phyloP scores from a whole-genome alignment of 1,140 invertebrate species.

The Magallana gigas region DNA sequence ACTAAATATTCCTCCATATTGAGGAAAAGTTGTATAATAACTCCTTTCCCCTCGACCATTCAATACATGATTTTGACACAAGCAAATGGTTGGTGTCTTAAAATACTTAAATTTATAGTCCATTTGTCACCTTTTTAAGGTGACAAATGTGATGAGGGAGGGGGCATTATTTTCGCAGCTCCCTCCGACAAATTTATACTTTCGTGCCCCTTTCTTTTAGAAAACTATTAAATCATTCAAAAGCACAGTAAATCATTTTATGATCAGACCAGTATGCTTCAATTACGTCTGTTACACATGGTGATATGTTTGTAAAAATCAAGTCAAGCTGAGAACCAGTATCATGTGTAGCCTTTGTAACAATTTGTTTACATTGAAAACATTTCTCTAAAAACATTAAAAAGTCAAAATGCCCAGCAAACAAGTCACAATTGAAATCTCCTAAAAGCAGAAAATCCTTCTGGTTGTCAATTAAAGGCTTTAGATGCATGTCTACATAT shows the following conservation, averaged over 20 bases:
- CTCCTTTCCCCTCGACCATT: too few relatives aligned
- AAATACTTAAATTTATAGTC: too few relatives aligned
- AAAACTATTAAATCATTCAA: background rate
- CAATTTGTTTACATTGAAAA: conserved; percentile 39
- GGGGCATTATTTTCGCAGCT: background rate
- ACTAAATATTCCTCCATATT: too few relatives aligned
- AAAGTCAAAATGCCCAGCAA: conserved; percentile 36
- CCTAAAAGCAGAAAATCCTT: conserved; percentile 32
- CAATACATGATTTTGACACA: too few relatives aligned
- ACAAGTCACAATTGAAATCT: conserved; percentile 51
- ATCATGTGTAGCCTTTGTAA: conserved; percentile 31
- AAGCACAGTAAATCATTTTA: conserved; percentile 27
- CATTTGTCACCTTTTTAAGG: too few relatives aligned
- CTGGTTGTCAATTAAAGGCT: background rate
- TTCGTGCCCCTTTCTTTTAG: background rate
- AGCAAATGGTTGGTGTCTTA: too few relatives aligned
- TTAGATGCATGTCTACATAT: background rate
- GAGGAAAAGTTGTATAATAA: too few relatives aligned
- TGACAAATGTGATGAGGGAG: background rate
- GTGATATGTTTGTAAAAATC: conserved; percentile 10
- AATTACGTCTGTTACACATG: background rate
- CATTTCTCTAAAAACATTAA: conserved; percentile 31
- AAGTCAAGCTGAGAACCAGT: conserved; percentile 32
- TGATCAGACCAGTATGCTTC: conserved; percentile 13
- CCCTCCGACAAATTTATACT: background rate